A percentile compares a stretch with the other conserved stretches of the same genome.
Conservation (phyloP, 2,797 vertebrate genomes). For the Brachyrhaphis roseni region DNA sequence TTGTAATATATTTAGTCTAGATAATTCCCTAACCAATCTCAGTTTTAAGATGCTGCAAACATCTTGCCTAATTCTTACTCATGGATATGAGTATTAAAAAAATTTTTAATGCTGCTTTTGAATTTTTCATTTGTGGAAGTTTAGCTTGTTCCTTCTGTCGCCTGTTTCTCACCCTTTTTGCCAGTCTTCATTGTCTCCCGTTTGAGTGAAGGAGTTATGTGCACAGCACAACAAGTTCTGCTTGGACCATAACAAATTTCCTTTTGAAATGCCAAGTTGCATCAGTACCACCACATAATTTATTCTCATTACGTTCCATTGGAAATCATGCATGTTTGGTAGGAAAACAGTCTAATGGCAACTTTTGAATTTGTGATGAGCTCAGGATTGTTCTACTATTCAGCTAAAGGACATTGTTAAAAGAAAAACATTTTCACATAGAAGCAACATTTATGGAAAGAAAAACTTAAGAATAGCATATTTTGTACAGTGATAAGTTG, state of each 20-base stretch:
- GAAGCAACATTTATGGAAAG: neutral
- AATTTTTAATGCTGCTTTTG: neutral
- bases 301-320: neutral
- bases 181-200: neutral
- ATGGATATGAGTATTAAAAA: neutral
- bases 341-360: neutral
- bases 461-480: neutral
- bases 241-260: neutral
- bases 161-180: neutral
- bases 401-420: neutral
- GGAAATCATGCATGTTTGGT: neutral
- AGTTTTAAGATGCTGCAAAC: no score
- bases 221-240: neutral
- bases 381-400: neutral
- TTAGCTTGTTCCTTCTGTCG: neutral
- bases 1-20: neutral
- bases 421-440: neutral
- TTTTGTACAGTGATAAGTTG: neutral
- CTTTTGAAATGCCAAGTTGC: constrained; percentile 3
- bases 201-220: neutral
- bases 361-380: neutral
- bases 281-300: constrained; percentile 6
- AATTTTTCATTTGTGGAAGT: neutral
- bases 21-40: neutral
- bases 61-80: neutral